Percentiles rank a stretch among this genome's conserved stretches.
Conservation (phyloP, 23 tunicate species). For the Ciona savignyi region DNA sequence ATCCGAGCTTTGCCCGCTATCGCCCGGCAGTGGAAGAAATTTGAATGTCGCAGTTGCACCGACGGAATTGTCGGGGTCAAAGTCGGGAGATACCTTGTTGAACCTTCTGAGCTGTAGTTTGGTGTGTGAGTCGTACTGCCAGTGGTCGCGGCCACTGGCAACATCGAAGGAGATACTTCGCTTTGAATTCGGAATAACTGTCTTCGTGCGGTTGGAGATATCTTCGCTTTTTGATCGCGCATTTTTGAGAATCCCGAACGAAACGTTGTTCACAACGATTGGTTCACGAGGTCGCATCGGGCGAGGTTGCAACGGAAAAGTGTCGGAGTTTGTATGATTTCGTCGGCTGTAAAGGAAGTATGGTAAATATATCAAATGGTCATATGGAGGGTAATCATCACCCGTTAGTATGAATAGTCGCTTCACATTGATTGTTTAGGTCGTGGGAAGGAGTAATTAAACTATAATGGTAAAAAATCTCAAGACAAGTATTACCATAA, state of each 20-base stretch:
- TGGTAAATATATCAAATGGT: too few species aligned
- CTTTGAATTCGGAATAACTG: background rate
- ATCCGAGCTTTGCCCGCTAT: background rate
- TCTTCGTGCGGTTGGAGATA: background rate
- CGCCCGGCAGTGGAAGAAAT: background rate
- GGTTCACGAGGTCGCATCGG: background rate
- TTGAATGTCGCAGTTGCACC: background rate
- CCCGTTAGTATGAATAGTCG: too few species aligned
- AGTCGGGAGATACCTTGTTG: background rate
- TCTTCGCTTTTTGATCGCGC: background rate
- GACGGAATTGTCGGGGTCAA: background rate
- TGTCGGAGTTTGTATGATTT: too few species aligned
- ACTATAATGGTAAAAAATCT: too few species aligned
- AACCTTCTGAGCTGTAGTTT: background rate
- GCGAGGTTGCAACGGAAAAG: too few species aligned
- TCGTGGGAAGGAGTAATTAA: too few species aligned
- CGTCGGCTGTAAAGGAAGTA: too few species aligned
- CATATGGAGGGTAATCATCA: too few species aligned
- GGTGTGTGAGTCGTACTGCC: background rate
- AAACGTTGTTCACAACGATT: background rate
- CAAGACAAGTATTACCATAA: too few species aligned
- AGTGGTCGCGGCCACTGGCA: background rate
- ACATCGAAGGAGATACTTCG: background rate
- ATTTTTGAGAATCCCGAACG: background rate
- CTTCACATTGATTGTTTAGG: too few species aligned